Base-by-base conservation (phyloP, 1,140 invertebrate species). In the Zaprionus ornatus region DNA sequence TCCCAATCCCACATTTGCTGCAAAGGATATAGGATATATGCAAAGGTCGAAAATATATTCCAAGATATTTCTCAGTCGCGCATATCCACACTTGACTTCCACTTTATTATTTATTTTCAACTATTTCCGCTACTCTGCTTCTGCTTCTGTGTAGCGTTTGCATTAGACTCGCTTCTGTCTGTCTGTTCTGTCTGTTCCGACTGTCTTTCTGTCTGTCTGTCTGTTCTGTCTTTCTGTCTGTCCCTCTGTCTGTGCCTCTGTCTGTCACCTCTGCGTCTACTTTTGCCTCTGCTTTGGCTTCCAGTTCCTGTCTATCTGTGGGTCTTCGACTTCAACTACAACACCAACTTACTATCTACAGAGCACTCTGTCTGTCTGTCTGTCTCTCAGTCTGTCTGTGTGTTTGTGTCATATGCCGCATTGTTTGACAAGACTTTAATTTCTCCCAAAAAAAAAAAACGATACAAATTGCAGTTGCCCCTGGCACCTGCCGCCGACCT, bases 381-480 rank as follows among this genome's bases (percentile, higher is more conserved):
- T 56, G 17, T 48, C 23, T 48, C 1, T 35, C 15, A 35, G 12
- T 35, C 10, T 50, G n/a, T 17, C 21, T 60, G 45, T 60, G 13
- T 62, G 52, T 72, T 35, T 77, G 65, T 75, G 60, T 82, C 81
- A 79, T 90, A 78, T 87, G 84, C 76, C 84, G 83, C 84, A 87
- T 75, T 88, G 74, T 88, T 88, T 88, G 84, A 84, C 85, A 84
- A 80, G 81, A 77, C 68, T 84, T 84, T 80, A 84, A 84, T 84
- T 74, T 83, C 72, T 77, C 50, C 25, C 45, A 9, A 48, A n/a
- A 27, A 69, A 27, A 27, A 54, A 17, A 79, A 77, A 80, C 73
- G 62, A 77, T 74, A 87, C 85, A 85, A 85, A 76, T 76, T 63
- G 67, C 62, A 57, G 40, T 61, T 65, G 45, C 37, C 29, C 17